Base-by-base conservation (phyloP, 2,797 vertebrate genomes). In the Liasis olivaceus region DNA sequence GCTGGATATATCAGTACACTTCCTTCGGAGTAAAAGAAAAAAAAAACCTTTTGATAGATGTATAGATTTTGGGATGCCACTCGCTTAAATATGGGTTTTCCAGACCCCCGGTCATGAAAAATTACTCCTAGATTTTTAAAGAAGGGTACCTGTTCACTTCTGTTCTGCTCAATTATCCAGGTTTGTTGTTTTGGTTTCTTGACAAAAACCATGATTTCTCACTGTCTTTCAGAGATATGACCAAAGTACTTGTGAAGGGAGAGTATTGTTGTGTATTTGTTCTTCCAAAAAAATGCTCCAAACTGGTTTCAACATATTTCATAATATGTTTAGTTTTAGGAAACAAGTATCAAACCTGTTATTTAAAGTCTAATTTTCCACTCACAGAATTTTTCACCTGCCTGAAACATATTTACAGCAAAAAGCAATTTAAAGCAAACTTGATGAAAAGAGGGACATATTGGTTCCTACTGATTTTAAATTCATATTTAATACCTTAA, bases 191-290 rank as follows among this genome's bases (percentile, higher is more conserved):
- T 66, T 12, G 28, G 26, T 64, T n/a, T 66, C 28, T 13, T 66
- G 63, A 11, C 63, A 66, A 66, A 66, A n/a, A 12, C 64, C 28
- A n/a, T 66, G 28, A 66, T 66, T 66, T 66, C 12, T 66, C 59
- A 86, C 63, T 89, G 54, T 69, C 63, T 89, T 90, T 92, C 81
- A 86, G 31, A 92, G 60, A 31, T 63, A 64, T 72, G 84, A 31
- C 20, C 63, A 89, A 8, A 86, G 24, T 24, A 12, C 20, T 60
- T 72, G 62, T 72, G 54, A 89, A 87, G 36, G 15, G 14, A 62
- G 77, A 89, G 36, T 84, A 87, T 66, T 87, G 15, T 66, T 87
- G 15, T 72, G 28, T 42, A 62, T 36, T 62, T 63, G 31, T 31
- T 69, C 63, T 69, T 87, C 85, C 85, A 59, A 15, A 58, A 31